phyloP scores from a whole-genome alignment of 2,113 vertebrate genomes.

The Meleagris gallopavo region DNA sequence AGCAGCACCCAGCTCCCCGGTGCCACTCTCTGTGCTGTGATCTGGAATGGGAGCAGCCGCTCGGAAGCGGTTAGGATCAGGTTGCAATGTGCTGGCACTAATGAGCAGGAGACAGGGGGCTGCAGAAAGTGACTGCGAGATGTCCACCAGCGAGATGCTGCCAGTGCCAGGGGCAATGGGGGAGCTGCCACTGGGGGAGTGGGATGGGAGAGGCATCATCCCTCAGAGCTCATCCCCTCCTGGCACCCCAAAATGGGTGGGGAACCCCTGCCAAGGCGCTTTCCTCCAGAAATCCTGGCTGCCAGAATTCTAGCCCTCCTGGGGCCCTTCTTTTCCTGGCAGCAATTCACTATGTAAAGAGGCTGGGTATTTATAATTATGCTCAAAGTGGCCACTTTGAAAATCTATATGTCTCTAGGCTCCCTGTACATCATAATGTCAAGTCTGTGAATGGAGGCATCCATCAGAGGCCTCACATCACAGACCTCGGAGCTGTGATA shows the following conservation, averaged over 20 bases:
- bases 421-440: constrained; percentile 86
- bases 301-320: constrained; percentile 33
- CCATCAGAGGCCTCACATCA: constrained; percentile 80
- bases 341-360: constrained; percentile 71
- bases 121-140: neutral
- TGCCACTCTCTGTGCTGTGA: neutral
- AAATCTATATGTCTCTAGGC: constrained; percentile 85
- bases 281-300: constrained; percentile 26
- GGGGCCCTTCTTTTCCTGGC: constrained; percentile 54
- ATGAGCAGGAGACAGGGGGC: constrained; percentile 29
- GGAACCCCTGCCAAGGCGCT: neutral
- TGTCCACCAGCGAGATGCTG: neutral
- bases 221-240: neutral
- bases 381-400: constrained; percentile 81
- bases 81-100: neutral
- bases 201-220: neutral
- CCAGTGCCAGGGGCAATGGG: neutral
- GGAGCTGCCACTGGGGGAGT: neutral
- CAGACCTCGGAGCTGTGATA: constrained; percentile 72
- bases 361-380: constrained; percentile 79
- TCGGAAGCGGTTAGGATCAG: constrained; percentile 40
- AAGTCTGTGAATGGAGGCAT: constrained; percentile 80
- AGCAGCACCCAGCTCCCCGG: neutral
- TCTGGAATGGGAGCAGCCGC: constrained; percentile 16
- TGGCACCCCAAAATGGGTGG: neutral